A percentile compares a stretch with the other conserved stretches of the same genome.
phyloP scores from a whole-genome alignment of 2,797 vertebrate genomes.

The Psittacula derbiana region DNA sequence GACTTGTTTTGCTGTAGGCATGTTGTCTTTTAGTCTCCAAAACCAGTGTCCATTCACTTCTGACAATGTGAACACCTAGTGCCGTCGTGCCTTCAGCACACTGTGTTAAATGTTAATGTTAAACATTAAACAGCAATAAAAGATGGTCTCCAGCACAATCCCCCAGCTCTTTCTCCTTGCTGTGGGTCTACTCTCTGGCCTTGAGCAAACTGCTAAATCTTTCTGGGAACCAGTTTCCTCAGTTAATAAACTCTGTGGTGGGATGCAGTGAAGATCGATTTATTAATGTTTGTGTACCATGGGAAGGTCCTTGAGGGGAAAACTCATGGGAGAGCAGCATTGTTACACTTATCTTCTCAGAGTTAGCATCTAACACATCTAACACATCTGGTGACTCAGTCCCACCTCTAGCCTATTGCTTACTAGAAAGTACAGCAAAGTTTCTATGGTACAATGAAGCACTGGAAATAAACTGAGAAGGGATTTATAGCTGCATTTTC shows the following conservation, averaged over 20 bases:
- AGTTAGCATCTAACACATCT: background rate
- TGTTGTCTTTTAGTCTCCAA: background rate
- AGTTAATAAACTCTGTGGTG: background rate
- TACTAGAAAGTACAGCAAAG: background rate
- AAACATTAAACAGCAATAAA: background rate
- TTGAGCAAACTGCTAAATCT: slow-evolving; percentile 15
- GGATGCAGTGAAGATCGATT: background rate
- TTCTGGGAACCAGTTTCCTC: slow-evolving; percentile 26
- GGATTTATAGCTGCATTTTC: slow-evolving; percentile 48
- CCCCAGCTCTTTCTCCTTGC: background rate
- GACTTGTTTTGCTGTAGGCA: background rate
- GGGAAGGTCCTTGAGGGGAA: slow-evolving; percentile 11
- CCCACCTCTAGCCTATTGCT: background rate
- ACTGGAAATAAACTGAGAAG: background rate
- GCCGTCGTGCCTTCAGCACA: background rate
- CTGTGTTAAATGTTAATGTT: background rate
- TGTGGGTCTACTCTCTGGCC: background rate
- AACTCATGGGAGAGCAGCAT: background rate
- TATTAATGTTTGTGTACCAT: background rate
- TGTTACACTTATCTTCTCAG: slow-evolving; percentile 27
- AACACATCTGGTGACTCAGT: background rate
- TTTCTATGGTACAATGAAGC: background rate
- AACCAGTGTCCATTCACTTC: background rate
- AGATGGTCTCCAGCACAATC: background rate
- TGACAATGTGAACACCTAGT: background rate